Base-by-base conservation (phyloP, 2,113 vertebrate genomes). In the Hyperopisus bebe region DNA sequence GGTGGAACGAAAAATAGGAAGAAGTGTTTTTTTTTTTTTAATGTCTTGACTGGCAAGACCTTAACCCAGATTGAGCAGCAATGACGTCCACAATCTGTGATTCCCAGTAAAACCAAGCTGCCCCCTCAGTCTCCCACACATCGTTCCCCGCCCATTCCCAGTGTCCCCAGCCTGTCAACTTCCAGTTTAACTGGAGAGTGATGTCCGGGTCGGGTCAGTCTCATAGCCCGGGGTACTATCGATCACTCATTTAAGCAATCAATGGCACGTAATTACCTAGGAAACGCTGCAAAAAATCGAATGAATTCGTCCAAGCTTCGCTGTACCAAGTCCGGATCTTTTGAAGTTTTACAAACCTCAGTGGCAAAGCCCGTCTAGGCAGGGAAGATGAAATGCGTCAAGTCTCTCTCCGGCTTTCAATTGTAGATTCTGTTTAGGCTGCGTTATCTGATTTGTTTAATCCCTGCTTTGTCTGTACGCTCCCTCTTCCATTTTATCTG, bases 221-320 rank as follows among this genome's bases (percentile, higher is more conserved):
- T 62, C 53, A 46, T 19, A 90, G 91, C 91, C 94, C 74, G 0
- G 9, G 27, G 44, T 31, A 92, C 93, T 93, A 92, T 87, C 90
- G 92, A 93, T 92, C 92, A 91, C 89, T 94, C 94, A 88, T 92
- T 89, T 90, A 91, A 94, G 95, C 90, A 87, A 50, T 92, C 93
- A 92, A 93, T 95, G 94, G 91, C 92, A 92, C 90, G 92, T 96
- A 95, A 95, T 95, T 95, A 94, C 94, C 94, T 94, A 94, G 94
- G 92, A 92, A 94, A 92, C 93, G 92, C 93, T 94, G 91, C 93
- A 90, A 94, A 8, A 90, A 83, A 95, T 92, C 92, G 92, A 93
- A 94, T 10, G 39, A 91, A 94, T 91, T 93, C 82, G 91, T 90
- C 93, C 89, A 88, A 94, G 93, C 31, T 94, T 94, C 94, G 94